These are phyloP conservation scores for Myanophis thanlyinensis DNA, from an alignment of 2,113 vertebrate species.

Conservation along the genomic window DNA sequence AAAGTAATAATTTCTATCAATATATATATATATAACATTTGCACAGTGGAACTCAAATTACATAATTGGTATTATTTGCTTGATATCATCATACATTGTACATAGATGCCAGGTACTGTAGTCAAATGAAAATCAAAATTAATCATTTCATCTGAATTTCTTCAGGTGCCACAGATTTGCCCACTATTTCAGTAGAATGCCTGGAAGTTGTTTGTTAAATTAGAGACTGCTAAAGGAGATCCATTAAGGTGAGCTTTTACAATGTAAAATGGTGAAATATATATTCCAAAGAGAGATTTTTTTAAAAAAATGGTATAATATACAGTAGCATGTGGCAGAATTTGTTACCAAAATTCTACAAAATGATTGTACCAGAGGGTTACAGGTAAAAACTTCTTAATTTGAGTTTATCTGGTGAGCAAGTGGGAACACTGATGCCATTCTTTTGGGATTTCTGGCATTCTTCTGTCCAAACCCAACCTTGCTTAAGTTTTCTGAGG, in stretches of 20 bases:
- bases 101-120: not conserved
- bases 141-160: not conserved
- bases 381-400: not conserved
- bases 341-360: not conserved
- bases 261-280: not conserved
- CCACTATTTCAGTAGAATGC: not conserved
- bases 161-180: not conserved
- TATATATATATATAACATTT: not conserved
- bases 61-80: not conserved
- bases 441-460: not conserved
- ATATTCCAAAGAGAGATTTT: slow-evolving; percentile 17
- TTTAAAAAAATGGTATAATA: not conserved
- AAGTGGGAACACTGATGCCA: not conserved
- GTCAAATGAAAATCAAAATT: not conserved
- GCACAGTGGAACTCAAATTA: not conserved
- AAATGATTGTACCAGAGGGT: slow-evolving; percentile 1
- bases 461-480: not conserved
- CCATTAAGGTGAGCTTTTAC: not conserved
- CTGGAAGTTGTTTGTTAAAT: not conserved
- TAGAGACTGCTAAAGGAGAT: not conserved
- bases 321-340: not conserved
- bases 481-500: not conserved
- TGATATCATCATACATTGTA: not conserved
- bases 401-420: not conserved
- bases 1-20: not conserved